phyloP scores from a whole-genome alignment of 1,140 invertebrate genomes.

The Cydia amplana region DNA sequence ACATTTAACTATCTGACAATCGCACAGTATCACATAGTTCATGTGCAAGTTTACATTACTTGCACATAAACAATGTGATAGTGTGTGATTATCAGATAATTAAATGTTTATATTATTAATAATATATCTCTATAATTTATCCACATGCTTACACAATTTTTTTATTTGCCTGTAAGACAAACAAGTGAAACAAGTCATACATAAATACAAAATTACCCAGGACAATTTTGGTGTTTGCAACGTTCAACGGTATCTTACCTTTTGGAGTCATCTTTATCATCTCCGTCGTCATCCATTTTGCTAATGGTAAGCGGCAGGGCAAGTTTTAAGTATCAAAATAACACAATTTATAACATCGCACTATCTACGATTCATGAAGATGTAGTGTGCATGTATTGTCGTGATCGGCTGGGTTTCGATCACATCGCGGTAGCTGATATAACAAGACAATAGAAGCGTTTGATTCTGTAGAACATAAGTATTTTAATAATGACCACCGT shows the following conservation, averaged over 20 bases:
- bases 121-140: not conserved
- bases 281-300: conserved; percentile 68
- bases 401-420: not conserved
- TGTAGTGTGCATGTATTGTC: not conserved
- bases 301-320: conserved; percentile 20
- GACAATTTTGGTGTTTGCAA: not conserved
- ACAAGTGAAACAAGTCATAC: too few relatives aligned
- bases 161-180: not conserved
- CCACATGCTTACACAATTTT: not conserved
- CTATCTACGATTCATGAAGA: conserved; percentile 8
- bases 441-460: not conserved
- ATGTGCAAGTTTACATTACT: not conserved
- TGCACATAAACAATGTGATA: not conserved
- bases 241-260: conserved; percentile 45
- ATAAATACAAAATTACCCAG: not conserved
- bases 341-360: conserved; percentile 19
- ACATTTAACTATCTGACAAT: not conserved
- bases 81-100: not conserved
- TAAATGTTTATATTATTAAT: too few relatives aligned
- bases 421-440: not conserved
- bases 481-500: conserved; percentile 9
- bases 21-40: not conserved
- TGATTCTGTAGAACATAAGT: conserved; percentile 2
- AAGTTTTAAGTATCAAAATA: conserved; percentile 10
- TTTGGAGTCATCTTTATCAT: conserved; percentile 72